Conservation (phyloP, 2,113 vertebrate genomes). For the Trochalopteron elliotii region DNA sequence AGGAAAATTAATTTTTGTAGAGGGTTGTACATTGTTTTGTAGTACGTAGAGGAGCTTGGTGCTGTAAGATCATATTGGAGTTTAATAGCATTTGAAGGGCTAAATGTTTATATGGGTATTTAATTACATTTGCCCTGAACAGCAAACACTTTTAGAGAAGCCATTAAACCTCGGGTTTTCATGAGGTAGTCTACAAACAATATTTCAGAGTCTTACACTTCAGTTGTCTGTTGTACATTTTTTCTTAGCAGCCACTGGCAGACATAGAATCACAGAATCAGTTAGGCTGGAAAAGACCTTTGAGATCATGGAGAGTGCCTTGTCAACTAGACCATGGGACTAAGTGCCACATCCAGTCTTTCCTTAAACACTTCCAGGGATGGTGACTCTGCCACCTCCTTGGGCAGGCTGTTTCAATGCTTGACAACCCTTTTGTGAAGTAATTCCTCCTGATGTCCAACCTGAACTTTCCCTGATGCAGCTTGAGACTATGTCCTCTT, state of each 20-base stretch:
- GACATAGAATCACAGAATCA: not conserved
- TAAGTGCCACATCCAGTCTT: not conserved
- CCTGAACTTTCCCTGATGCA: not conserved
- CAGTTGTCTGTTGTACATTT: not conserved
- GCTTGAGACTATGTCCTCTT: not conserved
- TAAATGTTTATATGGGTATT: not conserved
- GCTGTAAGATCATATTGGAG: not conserved
- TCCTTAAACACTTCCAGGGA: not conserved
- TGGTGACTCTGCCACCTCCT: not conserved
- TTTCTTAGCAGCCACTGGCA: not conserved
- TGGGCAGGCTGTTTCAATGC: not conserved
- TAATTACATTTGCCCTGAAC: not conserved
- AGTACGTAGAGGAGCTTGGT: not conserved
- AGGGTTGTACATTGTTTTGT: not conserved
- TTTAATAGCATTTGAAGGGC: not conserved
- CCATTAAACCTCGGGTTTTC: not conserved
- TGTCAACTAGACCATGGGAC: not conserved
- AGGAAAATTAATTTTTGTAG: not conserved
- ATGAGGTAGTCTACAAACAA: not conserved
- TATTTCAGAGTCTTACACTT: not conserved
- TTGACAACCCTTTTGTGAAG: not conserved
- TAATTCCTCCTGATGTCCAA: not conserved
- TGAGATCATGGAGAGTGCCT: not conserved
- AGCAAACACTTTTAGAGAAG: not conserved
- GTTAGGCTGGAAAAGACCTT: not conserved